phyloP scores from a whole-genome alignment of 2,797 vertebrate species.

The Phrynocephalus forsythii region DNA sequence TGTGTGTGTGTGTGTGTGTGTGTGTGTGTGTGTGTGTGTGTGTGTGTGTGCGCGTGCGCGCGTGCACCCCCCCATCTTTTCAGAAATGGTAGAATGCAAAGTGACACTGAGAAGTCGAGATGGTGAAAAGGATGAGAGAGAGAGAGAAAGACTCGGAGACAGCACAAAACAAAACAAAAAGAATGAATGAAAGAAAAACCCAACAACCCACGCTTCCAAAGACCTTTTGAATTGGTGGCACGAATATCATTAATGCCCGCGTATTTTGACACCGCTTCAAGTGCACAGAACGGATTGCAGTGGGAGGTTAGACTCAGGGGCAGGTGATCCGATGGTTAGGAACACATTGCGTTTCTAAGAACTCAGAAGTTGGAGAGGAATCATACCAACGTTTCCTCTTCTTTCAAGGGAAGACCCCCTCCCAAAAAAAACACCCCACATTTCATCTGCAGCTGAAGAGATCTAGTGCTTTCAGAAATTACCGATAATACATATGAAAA shows the following conservation, averaged over 20 bases:
- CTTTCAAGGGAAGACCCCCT: constrained; percentile 25
- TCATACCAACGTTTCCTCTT: constrained; percentile 67
- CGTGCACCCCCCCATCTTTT: constrained; percentile 62
- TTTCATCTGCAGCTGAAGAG: constrained; percentile 62
- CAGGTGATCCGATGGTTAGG: constrained; percentile 59
- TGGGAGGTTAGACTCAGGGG: constrained; percentile 59
- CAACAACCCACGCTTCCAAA: constrained; percentile 65
- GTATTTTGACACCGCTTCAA: constrained; percentile 73
- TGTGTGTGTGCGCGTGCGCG: no score
- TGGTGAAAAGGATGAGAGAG: constrained; percentile 74
- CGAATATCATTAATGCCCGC: constrained; percentile 81
- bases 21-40: no score
- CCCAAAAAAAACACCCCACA: constrained; percentile 10
- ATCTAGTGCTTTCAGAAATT: constrained; percentile 60
- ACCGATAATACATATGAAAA: constrained; percentile 48
- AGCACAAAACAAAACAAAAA: not conserved
- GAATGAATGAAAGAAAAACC: no score
- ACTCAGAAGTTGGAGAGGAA: constrained; percentile 20
- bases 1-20: no score
- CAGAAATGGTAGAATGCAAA: constrained; percentile 80
- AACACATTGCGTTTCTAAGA: not conserved
- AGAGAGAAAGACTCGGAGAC: not conserved
- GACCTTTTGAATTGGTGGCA: constrained; percentile 80
- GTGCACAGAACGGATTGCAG: constrained; percentile 64
- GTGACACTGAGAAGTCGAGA: constrained; percentile 81